Base-by-base conservation (phyloP, 2,888 invertebrate species). In the Glaucopsyche alexis region DNA sequence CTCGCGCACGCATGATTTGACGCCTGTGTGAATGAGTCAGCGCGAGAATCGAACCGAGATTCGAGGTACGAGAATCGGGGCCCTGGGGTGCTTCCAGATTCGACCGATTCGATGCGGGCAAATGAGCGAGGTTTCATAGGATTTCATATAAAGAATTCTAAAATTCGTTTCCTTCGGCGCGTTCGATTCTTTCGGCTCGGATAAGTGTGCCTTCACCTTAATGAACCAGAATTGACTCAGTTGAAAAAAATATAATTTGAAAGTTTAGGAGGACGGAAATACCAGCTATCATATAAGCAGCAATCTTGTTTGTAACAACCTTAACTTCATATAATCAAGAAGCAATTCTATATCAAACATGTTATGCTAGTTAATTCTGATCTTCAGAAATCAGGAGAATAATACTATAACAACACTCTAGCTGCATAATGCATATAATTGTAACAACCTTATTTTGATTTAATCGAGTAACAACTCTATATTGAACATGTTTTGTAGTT, bases 381-480 rank as follows among this genome's bases (percentile, higher is more conserved):
- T 47, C 11, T 42, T 45, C 14, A 47, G 40, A 71, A 64, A 50
- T 47, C 29, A 42, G 64, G 45, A 40, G 9, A 29, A 16, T 60
- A 71, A 29, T 64, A 19, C 16, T 71, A 64, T 47, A 71, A 7
- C 64, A 60, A 47, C 71, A 71, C 29, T 8, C 67, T 81, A 83
- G 82, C 82, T 82, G 80, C 81, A 75, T 79, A 65, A 72, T 82
- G 80, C 81, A 75, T 79, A 65, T 72, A 77, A 74, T 75, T 79
- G 76, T 79, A 77, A 81, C 77, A 83, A 82, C 78, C 80, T 76
- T 65, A 52, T 70, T 76, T 76, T 65, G 69, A 74, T 78, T 88
- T 79, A 93, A 86, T 93, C 93, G 73, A 93, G 85, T 76, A 93
- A 81, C 78, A 93, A 83, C 80, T 93, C 90, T 84, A 93, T 93